These are phyloP conservation scores for Drosophila nr. fundita DNA, from an alignment of 2,888 invertebrate species.

Conservation along the genomic window DNA sequence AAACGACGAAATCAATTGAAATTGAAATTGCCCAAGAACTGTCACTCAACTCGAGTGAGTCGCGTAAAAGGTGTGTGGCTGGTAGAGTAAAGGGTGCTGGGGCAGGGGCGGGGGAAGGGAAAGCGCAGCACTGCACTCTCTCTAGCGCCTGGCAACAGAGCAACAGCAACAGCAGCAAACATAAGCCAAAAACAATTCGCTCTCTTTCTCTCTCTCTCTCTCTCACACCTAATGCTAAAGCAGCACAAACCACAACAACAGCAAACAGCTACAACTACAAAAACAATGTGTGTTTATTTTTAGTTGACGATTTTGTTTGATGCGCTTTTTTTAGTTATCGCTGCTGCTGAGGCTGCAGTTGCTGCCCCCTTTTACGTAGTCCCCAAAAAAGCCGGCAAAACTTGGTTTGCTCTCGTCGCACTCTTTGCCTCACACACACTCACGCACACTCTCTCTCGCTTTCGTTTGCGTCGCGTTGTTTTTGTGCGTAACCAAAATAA, in stretches of 20 bases:
- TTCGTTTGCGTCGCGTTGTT: slow-evolving; percentile 21
- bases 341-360: slow-evolving; percentile 12
- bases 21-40: slow-evolving; percentile 67
- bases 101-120: background rate
- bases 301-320: slow-evolving; percentile 63
- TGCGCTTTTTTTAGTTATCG: slow-evolving; percentile 50
- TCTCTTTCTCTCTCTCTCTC: slow-evolving; percentile 3
- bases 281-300: slow-evolving; percentile 49
- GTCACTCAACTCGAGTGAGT: slow-evolving; percentile 51
- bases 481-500: slow-evolving; percentile 63
- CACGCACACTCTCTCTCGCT: slow-evolving; percentile 9
- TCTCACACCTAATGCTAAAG: slow-evolving; percentile 32
- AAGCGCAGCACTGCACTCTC: slow-evolving; percentile 44
- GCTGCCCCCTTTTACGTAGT: slow-evolving; percentile 20
- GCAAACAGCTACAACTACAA: slow-evolving; percentile 12
- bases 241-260: slow-evolving; percentile 23
- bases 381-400: slow-evolving; percentile 59
- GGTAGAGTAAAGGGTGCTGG: background rate
- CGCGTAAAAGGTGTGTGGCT: slow-evolving; percentile 33
- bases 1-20: slow-evolving; percentile 73
- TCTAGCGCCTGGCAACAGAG: slow-evolving; percentile 55
- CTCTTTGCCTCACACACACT: slow-evolving; percentile 3
- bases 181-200: background rate
- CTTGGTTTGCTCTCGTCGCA: slow-evolving; percentile 9
- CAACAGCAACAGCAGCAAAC: slow-evolving; percentile 17